Evolutionary conservation across 2,797 vertebrate genomes (phyloP), one percentile per base, ranked within the genome.

Genomic region (Clarias pachynema): DNA sequence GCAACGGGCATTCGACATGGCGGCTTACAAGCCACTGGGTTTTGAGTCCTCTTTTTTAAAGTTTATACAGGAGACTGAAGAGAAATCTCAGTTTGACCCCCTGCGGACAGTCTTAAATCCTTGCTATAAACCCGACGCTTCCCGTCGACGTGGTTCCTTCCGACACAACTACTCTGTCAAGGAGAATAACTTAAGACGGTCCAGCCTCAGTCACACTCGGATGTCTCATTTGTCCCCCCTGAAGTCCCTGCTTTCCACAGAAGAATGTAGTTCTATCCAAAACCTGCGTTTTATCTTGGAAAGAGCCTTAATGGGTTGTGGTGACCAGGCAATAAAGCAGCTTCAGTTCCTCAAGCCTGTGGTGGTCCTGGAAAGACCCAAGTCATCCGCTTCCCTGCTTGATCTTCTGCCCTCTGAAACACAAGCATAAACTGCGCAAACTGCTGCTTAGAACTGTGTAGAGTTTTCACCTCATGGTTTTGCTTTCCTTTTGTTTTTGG

Each of bases 281-380:
- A 98, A 98, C 90, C 92, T 99, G 92, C 96, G 97, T 91, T 96
- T 96, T 0, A 98, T 99, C 90, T 92, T 99, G 93, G 98, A 99
- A 94, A 97, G 97, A 94, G 97, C 98, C 68, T 94, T 99, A 90
- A 96, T 96, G 59, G 97, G 97, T 91, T 99, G 97, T 93, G 98
- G 98, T 88, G 98, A 99, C 92, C 96, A 98, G 93, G 98, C 98
- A 93, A 97, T 99, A 93, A 98, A 99, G 93, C 98, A 99, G 92
- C 97, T 99, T 88, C 98, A 98, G 96, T 98, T 98, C 94, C 97
- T 99, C 93, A 96, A 96, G 91, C 98, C 98, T n/a, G 98, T 99
- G 83, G 98, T 99, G 87, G 97, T 99, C 89, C 95, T 99, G 82
- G 97, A 97, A 92, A 96, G 97, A 93, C 97, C 97, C 9, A 96